Evolutionary conservation across 2,113 vertebrate species (phyloP).

Genomic region (Nettapus auritus): DNA sequence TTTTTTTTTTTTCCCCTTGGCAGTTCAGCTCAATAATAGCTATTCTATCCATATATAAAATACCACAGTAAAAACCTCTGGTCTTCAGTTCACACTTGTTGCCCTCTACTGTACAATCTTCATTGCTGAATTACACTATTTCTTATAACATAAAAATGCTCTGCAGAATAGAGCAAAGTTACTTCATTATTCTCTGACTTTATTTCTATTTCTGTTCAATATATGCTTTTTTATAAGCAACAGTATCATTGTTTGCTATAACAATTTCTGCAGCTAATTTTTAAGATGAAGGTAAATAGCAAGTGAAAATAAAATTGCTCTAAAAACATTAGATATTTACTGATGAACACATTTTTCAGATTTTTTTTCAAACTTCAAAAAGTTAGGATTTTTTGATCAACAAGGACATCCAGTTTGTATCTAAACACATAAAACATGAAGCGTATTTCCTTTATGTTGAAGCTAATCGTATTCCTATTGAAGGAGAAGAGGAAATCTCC

Average conservation of each 20-base stretch:
- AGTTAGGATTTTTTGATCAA: background rate
- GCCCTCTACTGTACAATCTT: background rate
- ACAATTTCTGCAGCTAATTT: background rate
- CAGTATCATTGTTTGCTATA: background rate
- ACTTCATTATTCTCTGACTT: background rate
- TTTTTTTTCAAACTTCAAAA: background rate
- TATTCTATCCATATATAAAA: background rate
- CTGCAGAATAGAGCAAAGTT: background rate
- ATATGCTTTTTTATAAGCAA: background rate
- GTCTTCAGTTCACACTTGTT: background rate
- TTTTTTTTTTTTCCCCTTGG: background rate
- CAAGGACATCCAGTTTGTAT: background rate
- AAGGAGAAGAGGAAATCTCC: background rate
- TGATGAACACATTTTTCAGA: background rate
- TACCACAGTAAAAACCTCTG: background rate
- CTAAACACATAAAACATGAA: background rate
- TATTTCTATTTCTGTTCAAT: background rate
- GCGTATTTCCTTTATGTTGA: background rate
- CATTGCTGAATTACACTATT: background rate
- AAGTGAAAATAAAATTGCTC: background rate
- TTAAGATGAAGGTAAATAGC: background rate
- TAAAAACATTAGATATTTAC: background rate
- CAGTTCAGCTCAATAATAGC: background rate
- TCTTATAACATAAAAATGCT: background rate
- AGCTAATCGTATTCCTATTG: background rate